Evolutionary conservation across 2,113 vertebrate genomes (phyloP).

Genomic region (Calyptomena viridis): DNA sequence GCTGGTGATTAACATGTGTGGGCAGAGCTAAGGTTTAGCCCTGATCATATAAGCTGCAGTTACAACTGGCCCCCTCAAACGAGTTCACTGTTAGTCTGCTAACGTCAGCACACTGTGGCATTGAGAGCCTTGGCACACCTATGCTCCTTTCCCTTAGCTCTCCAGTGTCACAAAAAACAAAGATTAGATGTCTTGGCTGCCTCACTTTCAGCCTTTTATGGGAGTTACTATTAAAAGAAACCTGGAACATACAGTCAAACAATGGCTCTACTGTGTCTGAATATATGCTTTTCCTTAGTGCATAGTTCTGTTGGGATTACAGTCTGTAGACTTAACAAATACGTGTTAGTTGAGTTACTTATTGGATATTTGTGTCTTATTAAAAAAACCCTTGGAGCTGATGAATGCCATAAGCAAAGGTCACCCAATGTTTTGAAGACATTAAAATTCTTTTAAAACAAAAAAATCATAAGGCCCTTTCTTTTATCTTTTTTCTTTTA

Average conservation of each 20-base stretch:
- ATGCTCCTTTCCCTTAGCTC: background rate
- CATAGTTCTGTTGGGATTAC: background rate
- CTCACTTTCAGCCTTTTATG: slow-evolving; percentile 46
- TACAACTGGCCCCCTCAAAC: background rate
- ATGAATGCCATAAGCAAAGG: background rate
- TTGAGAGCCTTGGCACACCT: background rate
- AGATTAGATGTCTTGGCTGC: background rate
- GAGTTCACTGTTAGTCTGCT: background rate
- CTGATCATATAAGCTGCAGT: background rate
- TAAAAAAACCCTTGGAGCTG: background rate
- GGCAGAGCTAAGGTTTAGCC: background rate
- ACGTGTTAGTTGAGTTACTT: background rate
- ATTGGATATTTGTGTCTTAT: background rate
- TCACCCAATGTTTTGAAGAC: background rate
- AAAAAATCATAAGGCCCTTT: background rate
- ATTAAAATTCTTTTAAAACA: background rate
- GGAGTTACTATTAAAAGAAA: slow-evolving; percentile 45
- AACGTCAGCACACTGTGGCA: background rate
- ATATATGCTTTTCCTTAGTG: background rate
- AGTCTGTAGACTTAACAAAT: background rate
- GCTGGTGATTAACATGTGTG: background rate
- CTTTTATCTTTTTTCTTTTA: background rate
- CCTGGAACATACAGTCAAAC: slow-evolving; percentile 2
- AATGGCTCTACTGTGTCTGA: slow-evolving; percentile 35
- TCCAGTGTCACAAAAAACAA: background rate